These are phyloP conservation scores for Drosophila setifemur DNA, from an alignment of 1,140 invertebrate species.

Conservation along the genomic window DNA sequence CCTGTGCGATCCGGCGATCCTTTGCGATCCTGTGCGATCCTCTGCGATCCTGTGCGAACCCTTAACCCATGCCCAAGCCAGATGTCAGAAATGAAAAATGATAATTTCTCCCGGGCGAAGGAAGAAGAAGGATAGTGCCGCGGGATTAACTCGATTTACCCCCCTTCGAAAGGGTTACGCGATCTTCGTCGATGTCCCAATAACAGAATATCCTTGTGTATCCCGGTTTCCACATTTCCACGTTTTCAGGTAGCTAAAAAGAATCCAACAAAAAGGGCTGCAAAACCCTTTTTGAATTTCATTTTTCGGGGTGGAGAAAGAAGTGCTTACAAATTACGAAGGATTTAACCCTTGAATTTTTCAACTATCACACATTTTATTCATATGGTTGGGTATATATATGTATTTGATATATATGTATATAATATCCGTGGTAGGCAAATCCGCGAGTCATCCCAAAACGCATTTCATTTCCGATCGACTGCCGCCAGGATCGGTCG, in stretches of 20 bases:
- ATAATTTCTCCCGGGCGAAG: conserved; percentile 60
- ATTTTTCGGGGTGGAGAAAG: too few species aligned
- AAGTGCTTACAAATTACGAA: conserved; percentile 61
- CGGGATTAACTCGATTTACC: conserved; percentile 70
- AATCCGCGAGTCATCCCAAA: conserved; percentile 23
- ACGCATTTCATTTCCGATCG: conserved; percentile 10
- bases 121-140: too few species aligned
- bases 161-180: conserved; percentile 74
- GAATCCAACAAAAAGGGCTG: too few species aligned
- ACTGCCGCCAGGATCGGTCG: conserved; percentile 48
- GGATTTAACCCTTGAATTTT: conserved; percentile 67
- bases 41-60: conserved; percentile 5
- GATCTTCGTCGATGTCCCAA: conserved; percentile 50
- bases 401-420: background rate
- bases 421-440: conserved; percentile 17
- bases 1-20: background rate
- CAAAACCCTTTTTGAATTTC: too few species aligned
- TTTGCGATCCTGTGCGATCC: conserved; percentile 8
- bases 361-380: too few species aligned
- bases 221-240: conserved; percentile 13
- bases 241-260: conserved; percentile 56
- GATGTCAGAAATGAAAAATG: conserved; percentile 74
- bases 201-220: conserved; percentile 50
- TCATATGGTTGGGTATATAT: background rate
- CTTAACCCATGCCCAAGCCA: conserved; percentile 28